Evolutionary conservation across 1,140 invertebrate species (phyloP), one percentile per base, ranked within the genome.

Genomic region (Brachionus plicatilis): DNA sequence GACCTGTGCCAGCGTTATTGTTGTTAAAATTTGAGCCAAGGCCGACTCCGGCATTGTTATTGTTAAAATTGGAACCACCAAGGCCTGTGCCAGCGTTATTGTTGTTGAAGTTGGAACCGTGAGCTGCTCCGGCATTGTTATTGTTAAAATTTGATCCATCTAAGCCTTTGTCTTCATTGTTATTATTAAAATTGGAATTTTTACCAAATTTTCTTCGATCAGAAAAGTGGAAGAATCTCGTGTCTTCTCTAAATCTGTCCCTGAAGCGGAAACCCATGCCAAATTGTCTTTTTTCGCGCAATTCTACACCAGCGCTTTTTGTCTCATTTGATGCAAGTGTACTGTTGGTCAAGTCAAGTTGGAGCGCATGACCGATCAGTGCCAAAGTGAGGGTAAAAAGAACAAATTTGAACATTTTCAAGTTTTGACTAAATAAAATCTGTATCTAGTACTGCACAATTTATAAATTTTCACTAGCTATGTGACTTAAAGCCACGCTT

Each of bases 61-160:
- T 78, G 43, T 78, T 78, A 33, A 78, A 78, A n/a, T 78, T 78
- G 2, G 43, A 50, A 27, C 75, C 75, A 76, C 72, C 72, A 17
- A 33, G 43, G 20, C 75, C 75, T 41, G n/a, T n/a, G 3, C 75
- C 75, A 17, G 50, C 43, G 9, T 56, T 56, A 43, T 78, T 50
- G 12, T 78, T 78, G 27, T 78, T 47, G 43, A 78, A 78, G n/a
- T 33, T 50, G 1, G 50, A 78, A 14, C 43, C 8, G 9, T 12
- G 20, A 12, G 47, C 76, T 3, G 1, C 76, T 14, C 45, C 45
- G 9, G 76, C 76, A 24, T 80, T 80, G 12, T 80, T 80, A 24
- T 80, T 80, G 76, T 80, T 80, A 20, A 80, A 80, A 65, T 80
- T 80, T 14, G 50, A 60, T 11, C 12, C 47, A 24, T 11, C 12